A percentile compares a stretch with the other conserved stretches of the same genome.
Conservation (phyloP, 2,888 invertebrate genomes). For the Nematopogon swammerdamellus region DNA sequence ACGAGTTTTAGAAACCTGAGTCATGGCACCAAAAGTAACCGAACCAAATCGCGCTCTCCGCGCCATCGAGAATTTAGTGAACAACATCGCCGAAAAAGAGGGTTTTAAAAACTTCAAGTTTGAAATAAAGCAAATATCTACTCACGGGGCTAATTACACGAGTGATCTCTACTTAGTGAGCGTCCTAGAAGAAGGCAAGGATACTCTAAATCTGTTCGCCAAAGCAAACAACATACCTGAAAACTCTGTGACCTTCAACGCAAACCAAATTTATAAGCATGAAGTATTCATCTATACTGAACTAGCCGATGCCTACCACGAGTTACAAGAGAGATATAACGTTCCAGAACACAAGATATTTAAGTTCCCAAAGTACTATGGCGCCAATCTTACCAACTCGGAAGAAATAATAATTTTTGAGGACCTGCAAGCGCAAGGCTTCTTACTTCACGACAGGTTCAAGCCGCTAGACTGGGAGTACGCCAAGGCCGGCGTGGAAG, state of each 20-base stretch:
- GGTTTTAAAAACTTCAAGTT: background rate
- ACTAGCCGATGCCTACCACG: background rate
- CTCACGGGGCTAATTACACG: slow-evolving; percentile 3
- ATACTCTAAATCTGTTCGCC: slow-evolving; percentile 2
- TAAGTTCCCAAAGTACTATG: slow-evolving; percentile 8
- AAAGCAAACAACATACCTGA: background rate
- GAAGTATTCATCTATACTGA: slow-evolving; percentile 1
- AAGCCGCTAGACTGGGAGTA: slow-evolving; percentile 13
- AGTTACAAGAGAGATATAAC: slow-evolving; percentile 7
- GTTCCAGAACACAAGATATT: slow-evolving; percentile 7
- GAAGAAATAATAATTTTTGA: slow-evolving; percentile 12
- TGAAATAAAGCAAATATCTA: background rate
- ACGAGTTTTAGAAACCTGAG: no score
- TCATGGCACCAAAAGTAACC: no score
- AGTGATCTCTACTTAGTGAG: background rate
- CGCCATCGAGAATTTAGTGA: background rate
- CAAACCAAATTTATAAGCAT: background rate
- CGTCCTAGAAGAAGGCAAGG: background rate
- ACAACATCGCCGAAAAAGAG: background rate
- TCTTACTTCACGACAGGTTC: slow-evolving; percentile 8
- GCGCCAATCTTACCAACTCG: background rate
- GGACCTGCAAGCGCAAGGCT: slow-evolving; percentile 12
- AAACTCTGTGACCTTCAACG: background rate
- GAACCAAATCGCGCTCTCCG: no score
- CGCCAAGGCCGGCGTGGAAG: slow-evolving; percentile 9